Evolutionary conservation across 2,888 invertebrate species (phyloP), one percentile per base, ranked within the genome.

Genomic region (Dolichopus griseipennis): DNA sequence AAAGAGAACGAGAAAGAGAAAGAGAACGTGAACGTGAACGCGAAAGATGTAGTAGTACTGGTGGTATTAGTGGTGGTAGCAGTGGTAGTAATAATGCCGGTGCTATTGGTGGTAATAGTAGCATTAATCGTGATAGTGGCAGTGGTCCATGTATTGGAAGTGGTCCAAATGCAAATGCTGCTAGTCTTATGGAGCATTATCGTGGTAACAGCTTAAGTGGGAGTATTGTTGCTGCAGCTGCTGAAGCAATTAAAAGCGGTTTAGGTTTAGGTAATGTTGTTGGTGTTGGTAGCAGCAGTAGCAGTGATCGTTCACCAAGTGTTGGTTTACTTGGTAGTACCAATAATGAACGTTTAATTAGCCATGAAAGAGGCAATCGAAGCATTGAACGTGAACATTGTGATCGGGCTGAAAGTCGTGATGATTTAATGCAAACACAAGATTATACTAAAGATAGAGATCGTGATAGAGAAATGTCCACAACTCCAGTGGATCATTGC

Each of bases 391-490:
- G 72, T 69, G 72, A 71, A 67, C 67, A 68, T 63, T 68, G 70
- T 20, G 70, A 70, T 69, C 73, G 73, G 69, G 77, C 79, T 66
- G 80, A 81, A 71, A 79, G 80, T 76, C 80, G 81, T 73, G 81
- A 81, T 75, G 80, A 81, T 74, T 72, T 81, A 73, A 75, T 78
- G 81, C 84, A 81, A 75, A 64, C 64, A 64, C 74, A 79, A 75
- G 79, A 79, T 73, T 79, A 78, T 74, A 79, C 79, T 75, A 79
- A 76, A 74, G 77, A 78, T 73, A 86, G 77, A 86, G 85, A 81
- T 83, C 86, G 79, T 85, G 88, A 86, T 82, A 87, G 82, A 85
- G 81, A 81, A 77, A 76, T 80, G 74, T 81, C 80, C 74, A 81
- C 80, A 72, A 81, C 81, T 74, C 81, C 81, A 73, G 80, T 80